phyloP scores from a whole-genome alignment of 2,797 vertebrate species.

The Acestrorhynchus altus region DNA sequence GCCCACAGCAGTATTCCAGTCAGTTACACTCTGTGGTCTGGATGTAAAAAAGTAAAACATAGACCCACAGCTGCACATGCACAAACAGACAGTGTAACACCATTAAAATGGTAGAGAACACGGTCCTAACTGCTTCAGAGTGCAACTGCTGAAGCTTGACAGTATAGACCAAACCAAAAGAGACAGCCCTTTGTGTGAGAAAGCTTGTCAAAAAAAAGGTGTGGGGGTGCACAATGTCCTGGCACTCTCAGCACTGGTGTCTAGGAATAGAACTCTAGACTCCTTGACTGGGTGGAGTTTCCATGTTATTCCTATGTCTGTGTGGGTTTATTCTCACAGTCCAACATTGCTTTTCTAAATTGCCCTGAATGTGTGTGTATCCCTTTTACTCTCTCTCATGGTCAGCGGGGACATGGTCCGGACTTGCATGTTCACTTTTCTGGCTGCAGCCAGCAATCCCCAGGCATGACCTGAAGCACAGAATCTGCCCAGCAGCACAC shows the following conservation, averaged over 20 bases:
- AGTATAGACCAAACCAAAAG: conserved; percentile 39
- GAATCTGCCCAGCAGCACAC: conserved; percentile 16
- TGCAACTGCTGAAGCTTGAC: conserved; percentile 52
- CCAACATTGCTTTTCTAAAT: no score
- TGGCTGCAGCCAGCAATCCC: neutral
- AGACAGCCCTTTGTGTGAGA: conserved; percentile 56
- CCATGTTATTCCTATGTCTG: no score
- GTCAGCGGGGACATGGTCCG: neutral
- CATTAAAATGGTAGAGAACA: conserved; percentile 70
- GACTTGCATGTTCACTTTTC: neutral
- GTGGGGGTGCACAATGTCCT: no score
- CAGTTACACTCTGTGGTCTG: conserved; percentile 65
- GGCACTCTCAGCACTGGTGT: no score
- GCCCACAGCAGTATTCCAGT: conserved; percentile 71
- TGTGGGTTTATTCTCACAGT: no score
- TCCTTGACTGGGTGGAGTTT: no score
- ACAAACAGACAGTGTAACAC: conserved; percentile 36
- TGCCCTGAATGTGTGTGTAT: no score
- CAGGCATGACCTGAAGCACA: neutral
- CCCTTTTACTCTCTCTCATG: neutral
- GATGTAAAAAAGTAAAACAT: conserved; percentile 64
- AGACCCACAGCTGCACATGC: conserved; percentile 29
- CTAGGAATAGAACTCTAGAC: no score
- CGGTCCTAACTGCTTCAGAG: conserved; percentile 22
- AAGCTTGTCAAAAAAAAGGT: conserved; percentile 42